Evolutionary conservation across 2,888 invertebrate species (phyloP).

Genomic region (Phyto melanocephala): DNA sequence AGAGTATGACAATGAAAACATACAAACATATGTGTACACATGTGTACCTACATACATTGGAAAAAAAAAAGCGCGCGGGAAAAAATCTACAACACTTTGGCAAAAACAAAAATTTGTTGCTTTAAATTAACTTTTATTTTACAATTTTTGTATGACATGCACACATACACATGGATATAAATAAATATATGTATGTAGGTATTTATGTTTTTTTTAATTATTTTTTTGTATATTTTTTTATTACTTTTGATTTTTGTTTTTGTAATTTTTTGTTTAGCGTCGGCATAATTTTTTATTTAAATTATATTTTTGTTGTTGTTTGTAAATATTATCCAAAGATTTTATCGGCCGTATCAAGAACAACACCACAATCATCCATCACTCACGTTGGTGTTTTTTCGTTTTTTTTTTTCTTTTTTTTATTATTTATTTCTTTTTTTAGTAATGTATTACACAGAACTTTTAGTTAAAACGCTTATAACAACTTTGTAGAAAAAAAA

Average conservation of each 20-base stretch:
- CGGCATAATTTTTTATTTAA: constrained; percentile 49
- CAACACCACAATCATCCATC: not conserved
- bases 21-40: too few species aligned
- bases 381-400: constrained; percentile 4
- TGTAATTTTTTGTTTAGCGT: constrained; percentile 34
- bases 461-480: not conserved
- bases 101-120: too few species aligned
- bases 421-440: not conserved
- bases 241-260: not conserved
- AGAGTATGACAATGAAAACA: constrained; percentile 45
- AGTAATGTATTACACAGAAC: too few species aligned
- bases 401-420: not conserved
- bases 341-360: constrained; percentile 15
- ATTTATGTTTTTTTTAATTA: not conserved
- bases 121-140: constrained; percentile 11
- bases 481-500: not conserved
- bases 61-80: constrained; percentile 42
- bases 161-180: too few species aligned
- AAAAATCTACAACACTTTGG: constrained; percentile 28
- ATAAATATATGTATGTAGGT: too few species aligned
- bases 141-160: too few species aligned
- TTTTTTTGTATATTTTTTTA: not conserved
- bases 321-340: constrained; percentile 14
- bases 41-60: too few species aligned
- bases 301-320: constrained; percentile 8